Evolutionary conservation across 2,888 invertebrate genomes (phyloP).

Genomic region (Ischnura elegans): DNA sequence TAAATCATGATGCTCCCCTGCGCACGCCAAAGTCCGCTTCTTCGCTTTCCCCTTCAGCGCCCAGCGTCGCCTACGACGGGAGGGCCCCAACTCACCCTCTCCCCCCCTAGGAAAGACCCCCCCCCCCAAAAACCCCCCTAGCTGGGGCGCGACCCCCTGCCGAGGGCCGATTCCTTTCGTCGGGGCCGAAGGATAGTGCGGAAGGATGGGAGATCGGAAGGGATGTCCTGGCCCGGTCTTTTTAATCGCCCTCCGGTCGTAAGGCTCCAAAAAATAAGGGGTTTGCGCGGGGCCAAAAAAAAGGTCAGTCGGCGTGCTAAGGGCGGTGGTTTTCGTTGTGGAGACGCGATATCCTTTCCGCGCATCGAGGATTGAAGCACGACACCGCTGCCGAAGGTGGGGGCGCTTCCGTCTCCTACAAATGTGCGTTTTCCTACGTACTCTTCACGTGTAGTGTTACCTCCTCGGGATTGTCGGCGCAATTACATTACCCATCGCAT

Average conservation of each 20-base stretch:
- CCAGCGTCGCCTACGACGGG: slow-evolving; percentile 20
- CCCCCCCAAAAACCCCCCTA: no score
- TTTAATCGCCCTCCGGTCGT: slow-evolving; percentile 23
- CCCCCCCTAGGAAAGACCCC: no score
- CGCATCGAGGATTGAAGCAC: no score
- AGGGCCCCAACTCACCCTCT: no score
- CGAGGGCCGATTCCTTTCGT: neutral
- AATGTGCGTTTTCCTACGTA: no score
- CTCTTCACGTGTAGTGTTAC: no score
- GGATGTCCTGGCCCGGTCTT: neutral
- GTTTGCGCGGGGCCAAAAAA: neutral
- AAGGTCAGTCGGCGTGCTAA: slow-evolving; percentile 36
- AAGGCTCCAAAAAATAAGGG: no score
- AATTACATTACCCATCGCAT: no score
- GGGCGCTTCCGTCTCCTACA: no score
- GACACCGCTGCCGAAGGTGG: no score
- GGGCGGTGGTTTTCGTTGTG: neutral
- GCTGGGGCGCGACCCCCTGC: neutral
- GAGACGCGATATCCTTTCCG: no score
- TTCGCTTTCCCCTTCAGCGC: slow-evolving; percentile 55
- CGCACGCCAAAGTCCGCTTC: slow-evolving; percentile 32
- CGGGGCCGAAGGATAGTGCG: neutral
- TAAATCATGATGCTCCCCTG: slow-evolving; percentile 68
- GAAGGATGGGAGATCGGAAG: neutral
- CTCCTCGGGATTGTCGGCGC: no score